Percentiles rank a stretch among this genome's conserved stretches.
These are phyloP conservation scores for Sardinella longiceps DNA, from an alignment of 2,797 vertebrate genomes.

Conservation along the genomic window DNA sequence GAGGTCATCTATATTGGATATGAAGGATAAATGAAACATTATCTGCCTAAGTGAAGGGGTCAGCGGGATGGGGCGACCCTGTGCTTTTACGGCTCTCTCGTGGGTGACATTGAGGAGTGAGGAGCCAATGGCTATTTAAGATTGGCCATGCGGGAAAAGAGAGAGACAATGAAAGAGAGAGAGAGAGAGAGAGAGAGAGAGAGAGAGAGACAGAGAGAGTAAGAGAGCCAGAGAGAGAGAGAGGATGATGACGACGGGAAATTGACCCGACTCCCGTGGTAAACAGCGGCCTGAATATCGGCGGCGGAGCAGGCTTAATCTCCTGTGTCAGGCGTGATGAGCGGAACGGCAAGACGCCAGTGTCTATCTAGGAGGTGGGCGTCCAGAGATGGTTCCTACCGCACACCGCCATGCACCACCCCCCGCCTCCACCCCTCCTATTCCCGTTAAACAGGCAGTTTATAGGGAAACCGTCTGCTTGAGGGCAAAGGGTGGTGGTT, in stretches of 20 bases:
- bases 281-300: not conserved
- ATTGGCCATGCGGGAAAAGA: not conserved
- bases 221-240: not conserved
- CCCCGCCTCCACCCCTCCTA: not conserved
- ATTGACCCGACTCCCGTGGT: not conserved
- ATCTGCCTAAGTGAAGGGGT: not conserved
- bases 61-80: not conserved
- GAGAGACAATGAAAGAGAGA: not conserved
- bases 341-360: not conserved
- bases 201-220: not conserved
- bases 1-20: constrained; percentile 16
- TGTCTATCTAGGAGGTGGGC: not conserved
- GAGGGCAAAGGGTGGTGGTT: not conserved
- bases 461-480: constrained; percentile 6
- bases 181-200: not conserved
- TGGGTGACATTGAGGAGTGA: not conserved
- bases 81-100: not conserved
- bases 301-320: not conserved
- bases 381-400: not conserved
- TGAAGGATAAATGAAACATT: constrained; percentile 12
- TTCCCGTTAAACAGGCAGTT: not conserved
- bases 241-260: not conserved
- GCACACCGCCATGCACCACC: not conserved
- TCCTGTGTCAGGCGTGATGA: constrained; percentile 18
- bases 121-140: not conserved